Percentiles rank a stretch among this genome's conserved stretches.
These are phyloP conservation scores for Sturnus vulgaris DNA, from an alignment of 2,113 vertebrate species.

Conservation along the genomic window DNA sequence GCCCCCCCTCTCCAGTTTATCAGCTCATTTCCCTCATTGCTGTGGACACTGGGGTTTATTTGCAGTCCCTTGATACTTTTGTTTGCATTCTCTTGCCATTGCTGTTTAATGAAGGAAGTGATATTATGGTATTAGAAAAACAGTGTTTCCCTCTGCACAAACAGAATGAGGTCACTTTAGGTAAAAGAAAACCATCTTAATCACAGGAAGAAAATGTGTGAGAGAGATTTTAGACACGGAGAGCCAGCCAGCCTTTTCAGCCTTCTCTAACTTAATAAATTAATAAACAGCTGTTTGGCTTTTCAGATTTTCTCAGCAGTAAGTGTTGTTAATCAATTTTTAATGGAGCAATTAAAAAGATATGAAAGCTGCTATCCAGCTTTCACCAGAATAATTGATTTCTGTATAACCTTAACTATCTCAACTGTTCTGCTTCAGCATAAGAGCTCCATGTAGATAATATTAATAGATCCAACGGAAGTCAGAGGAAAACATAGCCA, in stretches of 20 bases:
- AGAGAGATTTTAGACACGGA: background rate
- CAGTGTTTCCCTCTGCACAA: background rate
- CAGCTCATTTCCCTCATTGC: background rate
- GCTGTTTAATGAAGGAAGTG: background rate
- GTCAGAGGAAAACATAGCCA: background rate
- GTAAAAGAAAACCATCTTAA: background rate
- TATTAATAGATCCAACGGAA: background rate
- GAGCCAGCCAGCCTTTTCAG: background rate
- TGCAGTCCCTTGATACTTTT: background rate
- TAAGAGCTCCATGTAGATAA: background rate
- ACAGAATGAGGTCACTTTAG: constrained; percentile 23
- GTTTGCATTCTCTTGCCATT: background rate
- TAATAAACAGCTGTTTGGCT: constrained; percentile 53
- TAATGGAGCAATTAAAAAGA: constrained; percentile 41
- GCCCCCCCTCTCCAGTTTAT: background rate
- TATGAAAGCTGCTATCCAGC: background rate
- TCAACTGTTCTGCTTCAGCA: background rate
- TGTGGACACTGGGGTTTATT: background rate
- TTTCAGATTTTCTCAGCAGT: constrained; percentile 35
- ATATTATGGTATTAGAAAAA: background rate
- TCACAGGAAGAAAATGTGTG: background rate
- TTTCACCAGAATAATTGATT: constrained; percentile 56
- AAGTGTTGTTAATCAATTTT: constrained; percentile 66
- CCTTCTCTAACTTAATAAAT: constrained; percentile 11
- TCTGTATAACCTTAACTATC: background rate